Conservation (phyloP, 2,797 vertebrate genomes). For the Oreonectes daqikongensis region DNA sequence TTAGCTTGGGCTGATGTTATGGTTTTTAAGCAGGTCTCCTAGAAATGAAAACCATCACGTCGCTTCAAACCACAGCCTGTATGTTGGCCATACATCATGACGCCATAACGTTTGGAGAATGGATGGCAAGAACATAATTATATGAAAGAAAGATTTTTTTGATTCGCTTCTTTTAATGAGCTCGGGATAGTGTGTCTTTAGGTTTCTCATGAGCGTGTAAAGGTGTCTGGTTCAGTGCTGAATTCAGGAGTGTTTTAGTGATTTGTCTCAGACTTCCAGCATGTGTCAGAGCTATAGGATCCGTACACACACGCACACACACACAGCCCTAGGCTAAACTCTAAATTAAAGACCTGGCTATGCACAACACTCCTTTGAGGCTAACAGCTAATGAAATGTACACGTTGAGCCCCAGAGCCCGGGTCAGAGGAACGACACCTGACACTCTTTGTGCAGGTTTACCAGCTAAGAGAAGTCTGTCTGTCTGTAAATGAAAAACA, state of each 20-base stretch:
- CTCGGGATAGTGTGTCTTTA: not conserved
- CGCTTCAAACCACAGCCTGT: not conserved
- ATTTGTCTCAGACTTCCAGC: constrained; percentile 51
- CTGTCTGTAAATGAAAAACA: constrained; percentile 10
- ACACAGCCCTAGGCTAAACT: constrained; percentile 54
- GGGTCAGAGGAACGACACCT: constrained; percentile 55
- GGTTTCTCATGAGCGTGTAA: constrained; percentile 38
- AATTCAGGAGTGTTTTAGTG: constrained; percentile 36
- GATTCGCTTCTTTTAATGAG: not conserved
- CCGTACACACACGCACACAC: constrained; percentile 16
- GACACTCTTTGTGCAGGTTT: constrained; percentile 55
- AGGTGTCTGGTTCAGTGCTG: constrained; percentile 34
- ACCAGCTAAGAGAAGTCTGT: constrained; percentile 18
- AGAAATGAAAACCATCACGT: not conserved
- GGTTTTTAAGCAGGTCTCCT: not conserved
- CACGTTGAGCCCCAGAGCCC: constrained; percentile 53
- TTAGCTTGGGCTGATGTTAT: not conserved
- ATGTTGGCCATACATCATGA: not conserved
- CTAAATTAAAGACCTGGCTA: constrained; percentile 61
- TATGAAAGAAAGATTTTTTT: not conserved
- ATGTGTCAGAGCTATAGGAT: constrained; percentile 46
- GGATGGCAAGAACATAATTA: not conserved
- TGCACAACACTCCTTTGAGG: constrained; percentile 58
- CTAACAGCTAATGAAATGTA: constrained; percentile 60
- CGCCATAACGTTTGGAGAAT: not conserved